Conservation (phyloP, 2,888 invertebrate genomes). For the Ctenicera cuprea region DNA sequence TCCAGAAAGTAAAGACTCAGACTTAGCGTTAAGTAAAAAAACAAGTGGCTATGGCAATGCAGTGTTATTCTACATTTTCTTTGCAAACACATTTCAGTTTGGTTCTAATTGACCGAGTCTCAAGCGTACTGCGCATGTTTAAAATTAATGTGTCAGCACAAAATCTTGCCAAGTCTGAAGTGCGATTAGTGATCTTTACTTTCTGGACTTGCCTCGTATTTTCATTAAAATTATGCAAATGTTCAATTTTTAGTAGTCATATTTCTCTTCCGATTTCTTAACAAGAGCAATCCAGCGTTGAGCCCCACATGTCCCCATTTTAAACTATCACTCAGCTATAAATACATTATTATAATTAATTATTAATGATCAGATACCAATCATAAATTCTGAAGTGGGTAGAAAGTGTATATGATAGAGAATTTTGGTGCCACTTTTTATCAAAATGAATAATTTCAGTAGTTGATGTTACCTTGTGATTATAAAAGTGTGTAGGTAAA, state of each 20-base stretch:
- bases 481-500: constrained; percentile 1
- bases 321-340: constrained; percentile 82
- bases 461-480: constrained; percentile 12
- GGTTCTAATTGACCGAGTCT: too few species aligned
- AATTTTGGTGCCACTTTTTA: not conserved
- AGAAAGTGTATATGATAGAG: not conserved
- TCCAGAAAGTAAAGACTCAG: too few species aligned
- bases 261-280: constrained; percentile 61
- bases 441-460: not conserved
- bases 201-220: too few species aligned
- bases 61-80: too few species aligned
- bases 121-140: too few species aligned
- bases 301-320: constrained; percentile 84
- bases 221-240: too few species aligned
- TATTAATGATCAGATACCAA: constrained; percentile 16
- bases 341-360: constrained; percentile 66
- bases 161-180: too few species aligned
- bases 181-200: too few species aligned
- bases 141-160: too few species aligned
- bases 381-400: not conserved
- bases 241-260: constrained; percentile 34
- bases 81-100: too few species aligned
- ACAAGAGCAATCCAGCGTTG: constrained; percentile 81
- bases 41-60: too few species aligned
- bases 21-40: too few species aligned